Conservation (phyloP, 2,113 vertebrate species). For the Sprattus sprattus region DNA sequence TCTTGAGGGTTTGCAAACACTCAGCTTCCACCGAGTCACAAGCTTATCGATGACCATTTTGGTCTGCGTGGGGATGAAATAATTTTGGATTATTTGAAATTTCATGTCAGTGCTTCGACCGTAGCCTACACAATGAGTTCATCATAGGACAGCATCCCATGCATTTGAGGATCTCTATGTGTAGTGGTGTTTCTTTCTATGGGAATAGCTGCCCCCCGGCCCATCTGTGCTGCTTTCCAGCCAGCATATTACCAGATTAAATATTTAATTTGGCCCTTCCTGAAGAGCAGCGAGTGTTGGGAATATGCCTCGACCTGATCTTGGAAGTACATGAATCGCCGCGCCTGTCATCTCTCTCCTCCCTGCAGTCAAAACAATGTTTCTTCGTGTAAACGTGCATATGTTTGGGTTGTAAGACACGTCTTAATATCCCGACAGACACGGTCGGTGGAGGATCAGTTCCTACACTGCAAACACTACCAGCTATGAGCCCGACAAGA, state of each 20-base stretch:
- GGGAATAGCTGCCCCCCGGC: not conserved
- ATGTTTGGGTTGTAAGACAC: conserved; percentile 77
- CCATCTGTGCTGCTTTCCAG: conserved; percentile 44
- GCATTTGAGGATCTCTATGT: not conserved
- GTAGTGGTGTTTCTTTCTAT: not conserved
- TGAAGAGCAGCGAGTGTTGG: conserved; percentile 68
- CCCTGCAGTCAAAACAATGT: conserved; percentile 79
- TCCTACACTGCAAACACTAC: not conserved
- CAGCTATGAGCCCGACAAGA: not conserved
- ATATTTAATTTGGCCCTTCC: conserved; percentile 82
- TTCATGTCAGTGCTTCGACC: no score
- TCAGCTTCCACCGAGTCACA: not conserved
- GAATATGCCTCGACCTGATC: conserved; percentile 73
- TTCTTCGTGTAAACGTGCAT: conserved; percentile 75
- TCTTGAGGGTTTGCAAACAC: no score
- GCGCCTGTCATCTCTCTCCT: conserved; percentile 73
- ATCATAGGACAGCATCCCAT: not conserved
- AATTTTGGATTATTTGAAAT: no score
- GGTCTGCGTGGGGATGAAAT: no score
- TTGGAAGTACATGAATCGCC: conserved; percentile 77
- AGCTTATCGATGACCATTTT: not conserved
- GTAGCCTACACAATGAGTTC: not conserved
- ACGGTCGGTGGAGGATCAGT: not conserved
- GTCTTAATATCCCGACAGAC: not conserved
- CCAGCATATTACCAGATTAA: conserved; percentile 77